A percentile compares a stretch with the other conserved stretches of the same genome.
These are phyloP conservation scores for Agrochola circellaris DNA, from an alignment of 2,888 invertebrate genomes.

Conservation along the genomic window DNA sequence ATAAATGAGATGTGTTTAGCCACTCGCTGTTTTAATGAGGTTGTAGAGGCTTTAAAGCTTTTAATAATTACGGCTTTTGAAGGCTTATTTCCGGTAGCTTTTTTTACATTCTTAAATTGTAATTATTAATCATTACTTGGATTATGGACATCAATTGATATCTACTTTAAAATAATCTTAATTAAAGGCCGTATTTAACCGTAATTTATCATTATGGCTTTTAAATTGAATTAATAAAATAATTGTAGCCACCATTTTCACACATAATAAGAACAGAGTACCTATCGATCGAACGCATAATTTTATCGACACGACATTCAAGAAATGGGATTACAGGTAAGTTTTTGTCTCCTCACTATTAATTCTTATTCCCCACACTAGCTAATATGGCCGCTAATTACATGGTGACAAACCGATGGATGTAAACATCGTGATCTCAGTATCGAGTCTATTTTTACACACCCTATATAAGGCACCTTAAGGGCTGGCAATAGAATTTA, in stretches of 20 bases:
- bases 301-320: slow-evolving; percentile 27
- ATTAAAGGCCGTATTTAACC: not conserved
- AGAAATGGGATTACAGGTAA: slow-evolving; percentile 9
- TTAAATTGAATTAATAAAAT: slow-evolving; percentile 1
- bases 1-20: slow-evolving; percentile 52
- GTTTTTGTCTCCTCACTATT: slow-evolving; percentile 55
- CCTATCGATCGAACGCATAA: slow-evolving; percentile 18
- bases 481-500: slow-evolving; percentile 52
- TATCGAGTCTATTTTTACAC: slow-evolving; percentile 59
- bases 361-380: slow-evolving; percentile 33
- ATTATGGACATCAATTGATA: slow-evolving; percentile 9
- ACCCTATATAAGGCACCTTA: slow-evolving; percentile 56
- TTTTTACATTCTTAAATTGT: not conserved
- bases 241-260: slow-evolving; percentile 11
- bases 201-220: not conserved
- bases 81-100: slow-evolving; percentile 9
- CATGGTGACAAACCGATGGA: slow-evolving; percentile 34
- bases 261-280: slow-evolving; percentile 10
- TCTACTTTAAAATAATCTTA: not conserved
- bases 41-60: slow-evolving; percentile 6
- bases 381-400: slow-evolving; percentile 59
- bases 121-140: not conserved
- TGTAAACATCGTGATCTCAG: slow-evolving; percentile 42
- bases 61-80: slow-evolving; percentile 38
- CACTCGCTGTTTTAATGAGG: slow-evolving; percentile 33